phyloP scores from a whole-genome alignment of 2,888 invertebrate species.

The Eudasyphora cyanicolor region DNA sequence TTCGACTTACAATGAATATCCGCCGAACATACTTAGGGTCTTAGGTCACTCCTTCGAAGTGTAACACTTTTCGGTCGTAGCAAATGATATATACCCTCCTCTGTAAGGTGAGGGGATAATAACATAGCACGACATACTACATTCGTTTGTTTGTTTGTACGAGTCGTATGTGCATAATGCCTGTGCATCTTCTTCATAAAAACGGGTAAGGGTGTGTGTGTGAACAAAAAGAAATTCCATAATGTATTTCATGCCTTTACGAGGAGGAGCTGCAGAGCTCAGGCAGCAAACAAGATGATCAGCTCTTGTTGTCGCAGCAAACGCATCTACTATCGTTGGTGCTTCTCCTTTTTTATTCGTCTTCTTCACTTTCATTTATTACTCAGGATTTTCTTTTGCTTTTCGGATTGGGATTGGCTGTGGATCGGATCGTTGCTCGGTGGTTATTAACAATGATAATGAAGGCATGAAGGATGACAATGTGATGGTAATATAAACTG shows the following conservation, averaged over 20 bases:
- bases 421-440: too few relatives aligned
- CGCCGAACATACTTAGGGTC: too few relatives aligned
- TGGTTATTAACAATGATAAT: background rate
- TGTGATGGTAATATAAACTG: conserved; percentile 25
- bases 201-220: background rate
- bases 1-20: too few relatives aligned
- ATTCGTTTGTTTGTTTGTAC: too few relatives aligned
- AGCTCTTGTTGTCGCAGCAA: conserved; percentile 13
- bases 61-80: too few relatives aligned
- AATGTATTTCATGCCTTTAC: conserved; percentile 32
- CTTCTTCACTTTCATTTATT: conserved; percentile 62
- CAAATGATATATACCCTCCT: too few relatives aligned
- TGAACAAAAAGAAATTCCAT: conserved; percentile 52
- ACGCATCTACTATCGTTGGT: conserved; percentile 32
- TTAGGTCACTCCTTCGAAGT: too few relatives aligned
- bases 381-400: conserved; percentile 9
- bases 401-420: background rate
- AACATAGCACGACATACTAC: background rate
- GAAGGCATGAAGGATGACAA: conserved; percentile 8
- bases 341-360: background rate
- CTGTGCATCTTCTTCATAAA: too few relatives aligned
- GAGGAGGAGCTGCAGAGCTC: background rate
- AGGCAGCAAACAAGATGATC: background rate
- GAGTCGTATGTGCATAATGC: too few relatives aligned
- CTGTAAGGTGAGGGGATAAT: too few relatives aligned